Conservation (phyloP, 1,140 invertebrate genomes). For the Bombus vancouverensis region DNA sequence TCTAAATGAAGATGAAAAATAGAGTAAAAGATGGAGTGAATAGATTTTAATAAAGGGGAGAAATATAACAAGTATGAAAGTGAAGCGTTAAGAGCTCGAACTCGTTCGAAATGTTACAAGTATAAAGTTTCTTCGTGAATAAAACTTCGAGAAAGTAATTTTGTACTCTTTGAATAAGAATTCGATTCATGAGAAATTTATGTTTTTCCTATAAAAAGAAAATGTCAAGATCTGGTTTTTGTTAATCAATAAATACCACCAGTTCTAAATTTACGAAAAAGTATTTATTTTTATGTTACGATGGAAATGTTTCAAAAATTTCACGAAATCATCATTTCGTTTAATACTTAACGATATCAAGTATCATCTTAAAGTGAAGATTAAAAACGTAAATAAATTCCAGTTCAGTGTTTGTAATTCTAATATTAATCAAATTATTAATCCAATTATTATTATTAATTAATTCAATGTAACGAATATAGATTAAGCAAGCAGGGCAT, state of each 20-base stretch:
- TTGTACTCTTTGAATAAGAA: too few species aligned
- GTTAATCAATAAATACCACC: too few species aligned
- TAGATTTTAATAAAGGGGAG: not conserved
- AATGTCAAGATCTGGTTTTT: not conserved
- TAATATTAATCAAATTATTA: not conserved
- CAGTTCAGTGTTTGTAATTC: not conserved
- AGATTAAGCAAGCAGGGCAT: not conserved
- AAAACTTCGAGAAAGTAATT: not conserved
- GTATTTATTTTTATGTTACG: too few species aligned
- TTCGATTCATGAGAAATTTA: not conserved
- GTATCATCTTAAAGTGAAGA: too few species aligned
- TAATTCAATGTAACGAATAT: not conserved
- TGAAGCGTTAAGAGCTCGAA: not conserved
- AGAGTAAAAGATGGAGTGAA: not conserved
- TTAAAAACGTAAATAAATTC: too few species aligned
- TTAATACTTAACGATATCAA: too few species aligned
- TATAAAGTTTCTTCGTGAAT: not conserved
- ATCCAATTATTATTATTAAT: too few species aligned
- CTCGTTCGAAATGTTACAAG: not conserved
- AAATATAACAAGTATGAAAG: not conserved
- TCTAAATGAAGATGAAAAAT: not conserved
- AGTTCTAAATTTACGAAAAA: too few species aligned
- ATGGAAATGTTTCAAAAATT: too few species aligned
- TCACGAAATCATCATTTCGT: too few species aligned
- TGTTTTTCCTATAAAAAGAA: too few species aligned